phyloP scores from a whole-genome alignment of 1,140 invertebrate genomes.

The roundworm (Caenorhabditis elegans) region DNA sequence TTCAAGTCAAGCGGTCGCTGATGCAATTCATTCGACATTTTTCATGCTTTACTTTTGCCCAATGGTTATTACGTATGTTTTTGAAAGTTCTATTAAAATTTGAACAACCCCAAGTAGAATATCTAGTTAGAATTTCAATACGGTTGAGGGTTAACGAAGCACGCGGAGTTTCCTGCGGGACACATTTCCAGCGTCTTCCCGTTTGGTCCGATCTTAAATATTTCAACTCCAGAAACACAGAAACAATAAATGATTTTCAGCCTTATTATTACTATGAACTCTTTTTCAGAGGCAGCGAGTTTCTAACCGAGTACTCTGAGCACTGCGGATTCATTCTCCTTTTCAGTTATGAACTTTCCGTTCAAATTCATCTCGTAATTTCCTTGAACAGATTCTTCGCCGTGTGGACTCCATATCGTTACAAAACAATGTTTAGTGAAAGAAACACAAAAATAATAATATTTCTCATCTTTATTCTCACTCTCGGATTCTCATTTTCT shows the following conservation, averaged over 20 bases:
- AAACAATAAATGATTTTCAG: too few relatives aligned
- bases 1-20: background rate
- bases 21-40: background rate
- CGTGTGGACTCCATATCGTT: background rate
- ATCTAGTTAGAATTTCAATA: too few relatives aligned
- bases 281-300: background rate
- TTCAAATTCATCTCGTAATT: background rate
- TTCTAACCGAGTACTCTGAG: background rate
- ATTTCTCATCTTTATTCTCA: background rate
- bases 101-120: too few relatives aligned
- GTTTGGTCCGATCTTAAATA: too few relatives aligned
- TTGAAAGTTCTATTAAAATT: too few relatives aligned
- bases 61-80: background rate
- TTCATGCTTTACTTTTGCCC: conserved; percentile 3
- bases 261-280: background rate
- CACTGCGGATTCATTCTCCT: background rate
- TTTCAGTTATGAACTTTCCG: background rate
- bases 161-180: too few relatives aligned
- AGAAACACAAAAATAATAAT: background rate
- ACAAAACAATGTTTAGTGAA: background rate
- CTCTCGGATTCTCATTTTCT: background rate
- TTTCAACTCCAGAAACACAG: background rate
- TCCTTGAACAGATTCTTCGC: background rate
- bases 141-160: too few relatives aligned
- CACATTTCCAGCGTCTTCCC: too few relatives aligned